Percentiles rank a stretch among this genome's conserved stretches.
Conservation (phyloP, 2,888 invertebrate genomes). For the Pimpla rufipes region DNA sequence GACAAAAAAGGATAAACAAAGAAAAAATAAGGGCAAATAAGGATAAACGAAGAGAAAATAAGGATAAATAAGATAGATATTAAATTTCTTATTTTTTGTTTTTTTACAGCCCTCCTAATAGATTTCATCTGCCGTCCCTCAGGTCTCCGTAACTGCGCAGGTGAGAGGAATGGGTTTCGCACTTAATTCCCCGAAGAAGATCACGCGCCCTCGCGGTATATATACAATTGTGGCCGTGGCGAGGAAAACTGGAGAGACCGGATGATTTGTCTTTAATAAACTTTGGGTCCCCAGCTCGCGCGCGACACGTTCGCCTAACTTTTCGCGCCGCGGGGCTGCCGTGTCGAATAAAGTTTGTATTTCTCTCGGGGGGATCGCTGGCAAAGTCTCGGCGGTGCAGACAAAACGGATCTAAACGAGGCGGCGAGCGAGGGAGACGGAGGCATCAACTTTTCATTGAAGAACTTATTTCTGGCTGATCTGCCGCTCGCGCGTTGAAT, state of each 20-base stretch:
- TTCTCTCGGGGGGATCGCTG: conserved; percentile 55
- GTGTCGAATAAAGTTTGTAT: conserved; percentile 58
- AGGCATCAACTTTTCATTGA: conserved; percentile 15
- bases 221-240: conserved; percentile 13
- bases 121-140: too few species aligned
- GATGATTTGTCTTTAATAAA: conserved; percentile 62
- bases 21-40: too few species aligned
- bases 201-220: neutral
- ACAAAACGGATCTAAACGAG: conserved; percentile 23
- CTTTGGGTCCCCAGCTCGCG: conserved; percentile 28
- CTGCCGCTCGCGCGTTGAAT: neutral
- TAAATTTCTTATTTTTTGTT: neutral
- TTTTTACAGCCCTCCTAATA: neutral
- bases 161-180: neutral
- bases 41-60: too few species aligned
- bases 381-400: conserved; percentile 12
- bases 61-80: too few species aligned
- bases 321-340: conserved; percentile 33
- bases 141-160: neutral
- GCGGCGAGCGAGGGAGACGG: neutral
- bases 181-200: conserved; percentile 2
- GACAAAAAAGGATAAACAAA: too few species aligned
- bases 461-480: conserved; percentile 4
- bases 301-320: conserved; percentile 34
- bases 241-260: conserved; percentile 48